Percentiles rank a stretch among this genome's conserved stretches.
Evolutionary conservation across 2,888 invertebrate genomes (phyloP).

Genomic region (Parnassius mnemosyne): DNA sequence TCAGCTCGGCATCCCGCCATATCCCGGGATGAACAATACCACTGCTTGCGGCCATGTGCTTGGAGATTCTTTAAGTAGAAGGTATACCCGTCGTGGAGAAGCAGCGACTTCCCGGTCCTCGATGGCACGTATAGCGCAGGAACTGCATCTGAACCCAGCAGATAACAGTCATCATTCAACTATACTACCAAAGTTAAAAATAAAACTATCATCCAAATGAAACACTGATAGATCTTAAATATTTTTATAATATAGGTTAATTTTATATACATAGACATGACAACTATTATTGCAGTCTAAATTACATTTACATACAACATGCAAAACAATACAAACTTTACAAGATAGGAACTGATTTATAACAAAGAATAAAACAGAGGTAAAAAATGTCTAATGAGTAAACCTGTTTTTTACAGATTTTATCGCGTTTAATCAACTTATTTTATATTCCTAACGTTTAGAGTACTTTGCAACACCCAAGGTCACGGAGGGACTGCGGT

Average conservation of each 20-base stretch:
- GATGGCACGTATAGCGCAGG: slow-evolving; percentile 76
- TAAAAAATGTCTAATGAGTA: no score
- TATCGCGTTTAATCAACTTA: no score
- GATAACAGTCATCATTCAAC: slow-evolving; percentile 34
- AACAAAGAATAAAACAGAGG: slow-evolving; percentile 5
- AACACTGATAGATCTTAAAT: slow-evolving; percentile 5
- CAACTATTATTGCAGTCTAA: slow-evolving; percentile 15
- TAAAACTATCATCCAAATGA: slow-evolving; percentile 12
- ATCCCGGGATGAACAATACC: slow-evolving; percentile 75
- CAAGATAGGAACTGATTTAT: slow-evolving; percentile 24
- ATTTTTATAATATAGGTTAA: slow-evolving; percentile 3
- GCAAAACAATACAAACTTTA: neutral
- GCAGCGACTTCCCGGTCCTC: slow-evolving; percentile 72
- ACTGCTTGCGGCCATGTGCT: slow-evolving; percentile 73
- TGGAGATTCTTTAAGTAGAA: slow-evolving; percentile 75
- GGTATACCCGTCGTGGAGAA: slow-evolving; percentile 72
- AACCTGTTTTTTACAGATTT: no score
- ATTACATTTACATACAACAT: slow-evolving; percentile 5
- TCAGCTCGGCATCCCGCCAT: slow-evolving; percentile 76
- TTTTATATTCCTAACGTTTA: no score
- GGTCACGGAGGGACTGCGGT: no score
- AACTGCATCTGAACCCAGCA: slow-evolving; percentile 59
- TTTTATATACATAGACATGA: slow-evolving; percentile 9
- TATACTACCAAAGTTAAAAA: slow-evolving; percentile 19
- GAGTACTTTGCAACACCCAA: no score